These are phyloP conservation scores for Rhysida immarginata DNA, from an alignment of 1,140 invertebrate genomes.

Conservation along the genomic window DNA sequence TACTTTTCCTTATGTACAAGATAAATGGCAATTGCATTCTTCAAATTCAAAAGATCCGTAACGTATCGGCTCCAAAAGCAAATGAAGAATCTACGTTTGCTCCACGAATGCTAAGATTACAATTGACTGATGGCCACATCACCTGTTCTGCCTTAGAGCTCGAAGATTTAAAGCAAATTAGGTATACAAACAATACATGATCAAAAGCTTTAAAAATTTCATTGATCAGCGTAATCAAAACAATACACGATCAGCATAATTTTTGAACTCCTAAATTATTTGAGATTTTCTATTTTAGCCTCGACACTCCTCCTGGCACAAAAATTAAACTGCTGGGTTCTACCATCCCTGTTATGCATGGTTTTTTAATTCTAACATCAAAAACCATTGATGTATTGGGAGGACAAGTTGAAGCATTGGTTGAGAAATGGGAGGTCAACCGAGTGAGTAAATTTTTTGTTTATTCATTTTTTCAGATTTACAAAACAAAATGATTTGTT, in stretches of 20 bases:
- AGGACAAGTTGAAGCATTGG: slow-evolving; percentile 60
- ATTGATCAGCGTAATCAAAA: too few species aligned
- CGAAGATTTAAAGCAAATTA: slow-evolving; percentile 34
- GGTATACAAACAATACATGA: slow-evolving; percentile 23
- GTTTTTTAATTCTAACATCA: slow-evolving; percentile 51
- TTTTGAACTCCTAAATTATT: too few species aligned
- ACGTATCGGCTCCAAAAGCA: slow-evolving; percentile 73
- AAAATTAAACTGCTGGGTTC: slow-evolving; percentile 44
- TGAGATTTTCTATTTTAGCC: slow-evolving; percentile 23
- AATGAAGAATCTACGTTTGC: slow-evolving; percentile 68
- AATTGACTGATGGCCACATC: slow-evolving; percentile 66
- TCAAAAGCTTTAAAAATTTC: not conserved
- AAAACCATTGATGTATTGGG: slow-evolving; percentile 51
- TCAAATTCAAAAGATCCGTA: slow-evolving; percentile 73
- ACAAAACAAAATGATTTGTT: too few species aligned
- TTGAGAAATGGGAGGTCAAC: slow-evolving; percentile 79
- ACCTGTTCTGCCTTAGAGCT: slow-evolving; percentile 59
- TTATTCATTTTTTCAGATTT: too few species aligned
- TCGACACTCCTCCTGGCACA: slow-evolving; percentile 58
- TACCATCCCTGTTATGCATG: slow-evolving; percentile 40
- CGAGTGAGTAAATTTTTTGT: too few species aligned
- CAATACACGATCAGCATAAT: too few species aligned
- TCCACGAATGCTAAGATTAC: slow-evolving; percentile 64
- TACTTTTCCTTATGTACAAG: slow-evolving; percentile 19
- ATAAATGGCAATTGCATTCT: slow-evolving; percentile 54